Evolutionary conservation across 2,888 invertebrate genomes (phyloP).

Genomic region (Acrobeloides nanus): DNA sequence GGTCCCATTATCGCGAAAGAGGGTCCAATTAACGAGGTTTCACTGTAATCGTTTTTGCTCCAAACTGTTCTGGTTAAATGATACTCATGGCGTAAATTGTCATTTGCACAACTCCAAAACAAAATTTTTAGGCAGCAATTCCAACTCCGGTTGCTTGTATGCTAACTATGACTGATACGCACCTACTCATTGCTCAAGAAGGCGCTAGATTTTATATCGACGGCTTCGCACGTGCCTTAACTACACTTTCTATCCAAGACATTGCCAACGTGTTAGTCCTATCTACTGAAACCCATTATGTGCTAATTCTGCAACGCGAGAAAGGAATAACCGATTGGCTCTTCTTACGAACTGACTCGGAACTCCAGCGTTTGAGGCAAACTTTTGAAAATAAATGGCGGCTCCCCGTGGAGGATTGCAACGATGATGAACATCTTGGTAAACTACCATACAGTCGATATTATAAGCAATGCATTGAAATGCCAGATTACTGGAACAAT

Average conservation of each 20-base stretch:
- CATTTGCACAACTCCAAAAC: not conserved
- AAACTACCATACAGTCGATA: no score
- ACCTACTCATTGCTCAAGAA: conserved; percentile 37
- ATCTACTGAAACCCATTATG: not conserved
- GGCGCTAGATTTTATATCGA: conserved; percentile 40
- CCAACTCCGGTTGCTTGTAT: conserved; percentile 23
- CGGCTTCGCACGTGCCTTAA: conserved; percentile 41
- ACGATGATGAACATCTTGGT: no score
- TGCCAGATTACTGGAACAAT: no score
- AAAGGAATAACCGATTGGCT: conserved; percentile 4
- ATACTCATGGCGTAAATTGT: not conserved
- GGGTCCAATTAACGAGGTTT: no score
- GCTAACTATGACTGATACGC: conserved; percentile 16
- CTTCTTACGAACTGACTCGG: conserved; percentile 9
- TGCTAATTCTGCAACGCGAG: conserved; percentile 7
- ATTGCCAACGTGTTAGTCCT: conserved; percentile 13
- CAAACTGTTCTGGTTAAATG: no score
- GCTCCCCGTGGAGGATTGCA: not conserved
- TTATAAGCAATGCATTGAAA: no score
- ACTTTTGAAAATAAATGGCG: not conserved
- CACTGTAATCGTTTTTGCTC: no score
- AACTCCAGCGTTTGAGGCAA: conserved; percentile 3
- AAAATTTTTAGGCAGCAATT: conserved; percentile 16
- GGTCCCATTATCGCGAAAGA: no score
- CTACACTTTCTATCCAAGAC: conserved; percentile 15